Percentiles rank a stretch among this genome's conserved stretches.
Conservation (phyloP, 2,113 vertebrate species). For the Mystacornis crossleyi region DNA sequence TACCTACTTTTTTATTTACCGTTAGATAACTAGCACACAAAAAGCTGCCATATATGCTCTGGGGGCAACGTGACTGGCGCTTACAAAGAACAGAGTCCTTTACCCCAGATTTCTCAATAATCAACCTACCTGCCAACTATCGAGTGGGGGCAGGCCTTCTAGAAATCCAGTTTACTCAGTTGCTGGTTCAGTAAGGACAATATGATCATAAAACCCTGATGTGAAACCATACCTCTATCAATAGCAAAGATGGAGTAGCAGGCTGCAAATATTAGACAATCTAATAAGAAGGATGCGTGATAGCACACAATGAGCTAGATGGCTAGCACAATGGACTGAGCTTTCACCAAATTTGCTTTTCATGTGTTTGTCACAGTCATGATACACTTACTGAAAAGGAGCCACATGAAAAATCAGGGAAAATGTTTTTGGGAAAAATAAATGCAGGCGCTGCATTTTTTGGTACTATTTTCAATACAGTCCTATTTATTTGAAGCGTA, state of each 20-base stretch:
- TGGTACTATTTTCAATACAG: not conserved
- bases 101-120: conserved; percentile 23
- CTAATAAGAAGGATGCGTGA: not conserved
- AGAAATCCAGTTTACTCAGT: not conserved
- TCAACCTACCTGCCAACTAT: not conserved
- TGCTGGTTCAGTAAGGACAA: not conserved
- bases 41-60: not conserved
- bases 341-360: not conserved
- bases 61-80: not conserved
- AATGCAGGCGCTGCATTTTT: not conserved
- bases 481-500: not conserved
- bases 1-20: not conserved
- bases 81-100: conserved; percentile 3
- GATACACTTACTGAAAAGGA: not conserved
- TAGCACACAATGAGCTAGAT: not conserved
- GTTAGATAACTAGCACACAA: not conserved
- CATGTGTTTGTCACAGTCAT: not conserved
- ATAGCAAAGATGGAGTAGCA: not conserved
- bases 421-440: not conserved
- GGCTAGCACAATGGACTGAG: not conserved
- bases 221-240: not conserved
- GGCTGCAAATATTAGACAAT: not conserved
- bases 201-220: not conserved
- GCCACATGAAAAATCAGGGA: not conserved
- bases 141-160: not conserved